phyloP scores from a whole-genome alignment of 2,888 invertebrate species.

The Baronia brevicornis region DNA sequence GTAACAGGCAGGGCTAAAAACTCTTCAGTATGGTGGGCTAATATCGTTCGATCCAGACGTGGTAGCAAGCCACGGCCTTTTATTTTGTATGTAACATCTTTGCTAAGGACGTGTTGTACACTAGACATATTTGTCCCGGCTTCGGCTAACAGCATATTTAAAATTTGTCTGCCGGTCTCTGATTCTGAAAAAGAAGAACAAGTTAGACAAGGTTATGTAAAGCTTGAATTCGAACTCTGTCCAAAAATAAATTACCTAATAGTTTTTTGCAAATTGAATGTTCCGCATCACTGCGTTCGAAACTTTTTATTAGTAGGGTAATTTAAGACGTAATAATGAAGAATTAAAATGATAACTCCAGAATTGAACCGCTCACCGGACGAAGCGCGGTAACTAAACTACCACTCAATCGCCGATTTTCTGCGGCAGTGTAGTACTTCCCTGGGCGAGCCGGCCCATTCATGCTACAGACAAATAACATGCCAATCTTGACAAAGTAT shows the following conservation, averaged over 20 bases:
- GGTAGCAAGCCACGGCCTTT: constrained; percentile 41
- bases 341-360: too few relatives aligned
- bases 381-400: too few relatives aligned
- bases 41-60: constrained; percentile 36
- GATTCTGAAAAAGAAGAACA: constrained; percentile 39
- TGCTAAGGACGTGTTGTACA: constrained; percentile 47
- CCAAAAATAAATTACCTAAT: constrained; percentile 1
- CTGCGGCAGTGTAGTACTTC: too few relatives aligned
- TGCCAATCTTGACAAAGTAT: too few relatives aligned
- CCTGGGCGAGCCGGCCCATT: too few relatives aligned
- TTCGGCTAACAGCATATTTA: constrained; percentile 52
- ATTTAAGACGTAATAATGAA: too few relatives aligned
- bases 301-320: too few relatives aligned
- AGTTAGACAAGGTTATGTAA: neutral
- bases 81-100: constrained; percentile 39
- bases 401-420: too few relatives aligned
- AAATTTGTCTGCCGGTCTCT: constrained; percentile 49
- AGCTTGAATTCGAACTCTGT: neutral
- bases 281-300: too few relatives aligned
- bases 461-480: too few relatives aligned
- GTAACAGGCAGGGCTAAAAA: constrained; percentile 44
- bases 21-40: constrained; percentile 43
- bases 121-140: constrained; percentile 54
- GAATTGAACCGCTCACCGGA: too few relatives aligned
- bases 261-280: too few relatives aligned